Evolutionary conservation across 2,797 vertebrate species (phyloP).

Genomic region (Sternarchorhynchus goeldii): DNA sequence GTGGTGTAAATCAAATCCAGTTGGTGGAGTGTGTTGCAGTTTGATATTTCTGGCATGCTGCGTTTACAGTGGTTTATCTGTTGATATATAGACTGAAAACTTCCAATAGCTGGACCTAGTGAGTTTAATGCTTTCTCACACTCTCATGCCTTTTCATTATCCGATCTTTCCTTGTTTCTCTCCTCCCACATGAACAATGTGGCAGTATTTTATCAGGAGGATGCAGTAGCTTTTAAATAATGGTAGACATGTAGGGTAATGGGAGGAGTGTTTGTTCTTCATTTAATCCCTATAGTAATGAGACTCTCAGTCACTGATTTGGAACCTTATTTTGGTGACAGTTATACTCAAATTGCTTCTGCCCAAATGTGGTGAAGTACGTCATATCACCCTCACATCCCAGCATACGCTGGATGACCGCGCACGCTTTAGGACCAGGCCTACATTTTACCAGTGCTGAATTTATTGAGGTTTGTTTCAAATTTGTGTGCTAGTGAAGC

Average conservation of each 20-base stretch:
- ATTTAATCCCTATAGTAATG: conserved; percentile 3
- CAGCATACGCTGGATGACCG: neutral
- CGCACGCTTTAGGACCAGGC: neutral
- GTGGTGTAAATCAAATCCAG: too few species aligned
- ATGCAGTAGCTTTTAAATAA: conserved; percentile 19
- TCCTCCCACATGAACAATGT: neutral
- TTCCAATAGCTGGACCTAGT: neutral
- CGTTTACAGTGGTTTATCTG: conserved; percentile 1
- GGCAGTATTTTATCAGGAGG: conserved; percentile 19
- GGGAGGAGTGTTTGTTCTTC: conserved; percentile 14
- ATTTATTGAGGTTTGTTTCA: neutral
- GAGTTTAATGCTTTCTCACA: conserved; percentile 18
- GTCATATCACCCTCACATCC: conserved; percentile 26
- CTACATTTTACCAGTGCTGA: neutral
- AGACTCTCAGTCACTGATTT: conserved; percentile 24
- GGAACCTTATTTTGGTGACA: conserved; percentile 9
- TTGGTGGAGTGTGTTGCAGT: too few species aligned
- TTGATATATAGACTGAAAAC: neutral
- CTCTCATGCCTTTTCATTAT: conserved; percentile 20
- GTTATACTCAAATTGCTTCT: conserved; percentile 13
- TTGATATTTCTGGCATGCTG: too few species aligned
- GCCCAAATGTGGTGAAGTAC: neutral
- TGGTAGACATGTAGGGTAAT: conserved; percentile 12
- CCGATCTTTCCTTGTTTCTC: neutral
- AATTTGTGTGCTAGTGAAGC: neutral